Evolutionary conservation across 2,797 vertebrate species (phyloP), one percentile per base, ranked within the genome.

Genomic region (Pelobates cultripes): DNA sequence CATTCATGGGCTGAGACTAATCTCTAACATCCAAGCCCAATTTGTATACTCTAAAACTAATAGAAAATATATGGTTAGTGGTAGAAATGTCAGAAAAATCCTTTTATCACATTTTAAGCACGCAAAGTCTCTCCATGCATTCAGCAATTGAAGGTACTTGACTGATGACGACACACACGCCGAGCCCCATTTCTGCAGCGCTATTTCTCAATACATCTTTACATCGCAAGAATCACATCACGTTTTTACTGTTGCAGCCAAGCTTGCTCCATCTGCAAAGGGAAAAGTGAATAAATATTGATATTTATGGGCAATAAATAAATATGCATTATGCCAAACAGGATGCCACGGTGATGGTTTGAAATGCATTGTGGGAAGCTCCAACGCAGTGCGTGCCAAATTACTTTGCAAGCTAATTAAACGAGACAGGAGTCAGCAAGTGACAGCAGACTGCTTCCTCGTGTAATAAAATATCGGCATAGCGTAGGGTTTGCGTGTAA

Each of bases 381-480:
- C 57, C 66, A 3, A 28, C 28, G 1, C 28, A 28, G 28, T 40
- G 2, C 41, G 14, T n/a, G 42, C 42, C 43, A 70, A 17, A 44
- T 45, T 45, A 70, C 43, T 70, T 70, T 13, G 15, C 14, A 41
- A 43, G 42, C 68, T 15, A 70, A 70, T 70, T n/a, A 70, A 70
- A 15, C 3, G 43, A 70, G 15, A 45, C 14, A 70, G 14, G 68
- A 70, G 61, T 40, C n/a, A 40, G 61, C 12, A 45, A 17, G 14
- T 45, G 6, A 70, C 42, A 70, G n/a, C 68, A 4, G 44, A 70
- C 45, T 45, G 5, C 68, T 68, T 42, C 5, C 13, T 70, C 68
- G 10, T 43, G 45, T 17, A 70, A 70, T 70, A 45, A 70, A 70
- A 70, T 14, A 45, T n/a, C 43, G 7, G 45, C 14, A 70, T 70